Percentiles rank a stretch among this genome's conserved stretches.
These are phyloP conservation scores for Illadopsis cleaveri DNA, from an alignment of 2,113 vertebrate species.

Conservation along the genomic window DNA sequence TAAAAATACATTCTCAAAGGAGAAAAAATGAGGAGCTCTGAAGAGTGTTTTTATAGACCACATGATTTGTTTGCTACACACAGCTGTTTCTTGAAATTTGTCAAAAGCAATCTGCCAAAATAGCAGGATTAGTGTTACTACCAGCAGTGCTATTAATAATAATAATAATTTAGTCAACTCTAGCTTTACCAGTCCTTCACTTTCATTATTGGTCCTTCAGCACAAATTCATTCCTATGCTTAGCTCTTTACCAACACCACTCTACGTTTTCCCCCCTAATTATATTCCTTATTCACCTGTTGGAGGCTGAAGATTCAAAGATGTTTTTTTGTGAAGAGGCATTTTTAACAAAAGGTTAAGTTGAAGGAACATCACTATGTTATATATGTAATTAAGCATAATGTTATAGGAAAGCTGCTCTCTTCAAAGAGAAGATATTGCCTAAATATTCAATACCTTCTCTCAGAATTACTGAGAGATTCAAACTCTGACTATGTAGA, in stretches of 20 bases:
- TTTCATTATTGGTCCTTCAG: not conserved
- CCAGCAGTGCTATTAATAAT: not conserved
- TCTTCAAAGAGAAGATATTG: not conserved
- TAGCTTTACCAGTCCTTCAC: not conserved
- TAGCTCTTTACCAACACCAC: not conserved
- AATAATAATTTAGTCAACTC: not conserved
- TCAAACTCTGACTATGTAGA: not conserved
- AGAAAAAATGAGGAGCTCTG: not conserved
- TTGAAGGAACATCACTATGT: not conserved
- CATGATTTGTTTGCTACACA: not conserved
- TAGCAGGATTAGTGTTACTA: not conserved
- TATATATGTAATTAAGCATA: not conserved
- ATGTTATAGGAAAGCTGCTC: not conserved
- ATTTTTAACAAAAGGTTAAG: not conserved
- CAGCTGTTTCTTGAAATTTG: not conserved
- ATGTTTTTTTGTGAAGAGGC: not conserved
- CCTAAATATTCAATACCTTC: not conserved
- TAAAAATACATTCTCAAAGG: not conserved
- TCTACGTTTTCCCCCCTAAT: not conserved
- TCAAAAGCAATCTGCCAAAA: not conserved
- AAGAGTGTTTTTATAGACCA: not conserved
- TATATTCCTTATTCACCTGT: not conserved
- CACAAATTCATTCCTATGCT: rapidly evolving
- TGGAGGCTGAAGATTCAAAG: not conserved
- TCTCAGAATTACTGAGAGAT: not conserved